Percentiles rank a stretch among this genome's conserved stretches.
These are phyloP conservation scores for Streblospio benedicti DNA, from an alignment of 1,140 invertebrate genomes.

Conservation along the genomic window DNA sequence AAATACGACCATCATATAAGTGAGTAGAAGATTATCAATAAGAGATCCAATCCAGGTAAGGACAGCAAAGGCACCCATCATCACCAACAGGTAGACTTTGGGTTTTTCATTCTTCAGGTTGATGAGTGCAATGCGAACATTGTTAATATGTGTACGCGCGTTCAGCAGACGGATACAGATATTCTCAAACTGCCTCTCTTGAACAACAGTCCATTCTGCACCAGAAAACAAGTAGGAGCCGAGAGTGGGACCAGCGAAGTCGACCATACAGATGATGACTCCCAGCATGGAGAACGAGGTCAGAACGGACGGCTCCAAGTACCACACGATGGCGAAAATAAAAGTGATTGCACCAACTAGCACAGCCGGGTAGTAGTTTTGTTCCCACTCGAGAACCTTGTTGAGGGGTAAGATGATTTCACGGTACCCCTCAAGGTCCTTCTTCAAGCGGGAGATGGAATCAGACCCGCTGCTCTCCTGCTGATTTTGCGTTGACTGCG, in stretches of 20 bases:
- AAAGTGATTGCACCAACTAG: slow-evolving; percentile 59
- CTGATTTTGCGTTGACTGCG: too few relatives aligned
- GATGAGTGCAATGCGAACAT: slow-evolving; percentile 42
- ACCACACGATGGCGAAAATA: slow-evolving; percentile 66
- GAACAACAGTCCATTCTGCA: slow-evolving; percentile 64
- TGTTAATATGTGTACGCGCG: slow-evolving; percentile 47
- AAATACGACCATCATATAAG: slow-evolving; percentile 57
- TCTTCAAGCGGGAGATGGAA: too few relatives aligned
- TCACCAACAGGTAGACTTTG: slow-evolving; percentile 62
- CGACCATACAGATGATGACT: slow-evolving; percentile 61
- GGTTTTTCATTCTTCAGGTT: slow-evolving; percentile 56
- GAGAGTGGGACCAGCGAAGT: slow-evolving; percentile 68
- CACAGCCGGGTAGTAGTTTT: slow-evolving; percentile 67
- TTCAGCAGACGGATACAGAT: slow-evolving; percentile 56
- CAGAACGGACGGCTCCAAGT: slow-evolving; percentile 67
- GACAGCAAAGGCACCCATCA: slow-evolving; percentile 56
- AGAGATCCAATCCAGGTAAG: slow-evolving; percentile 70
- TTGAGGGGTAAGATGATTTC: slow-evolving; percentile 64
- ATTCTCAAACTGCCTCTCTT: slow-evolving; percentile 71
- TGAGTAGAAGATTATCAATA: slow-evolving; percentile 70
- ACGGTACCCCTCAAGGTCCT: slow-evolving; percentile 70
- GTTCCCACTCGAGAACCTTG: slow-evolving; percentile 72
- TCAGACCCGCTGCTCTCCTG: too few relatives aligned
- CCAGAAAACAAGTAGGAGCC: slow-evolving; percentile 58
- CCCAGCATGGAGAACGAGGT: slow-evolving; percentile 66